Conservation (phyloP, 92 coral and sea anemone genomes). For the Epizoanthus scotinus region DNA sequence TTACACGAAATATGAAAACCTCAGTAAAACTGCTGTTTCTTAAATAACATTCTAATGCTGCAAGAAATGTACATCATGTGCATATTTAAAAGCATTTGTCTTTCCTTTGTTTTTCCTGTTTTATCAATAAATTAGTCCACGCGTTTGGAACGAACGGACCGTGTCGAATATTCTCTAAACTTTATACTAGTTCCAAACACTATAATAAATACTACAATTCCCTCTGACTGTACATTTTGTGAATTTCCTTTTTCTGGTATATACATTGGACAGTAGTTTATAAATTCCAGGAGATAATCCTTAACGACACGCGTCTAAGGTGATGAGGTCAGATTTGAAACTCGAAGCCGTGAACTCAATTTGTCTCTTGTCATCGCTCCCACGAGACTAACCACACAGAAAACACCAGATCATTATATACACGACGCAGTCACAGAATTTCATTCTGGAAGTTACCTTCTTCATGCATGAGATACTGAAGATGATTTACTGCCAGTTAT, state of each 20-base stretch:
- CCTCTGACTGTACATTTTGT: constrained; percentile 16
- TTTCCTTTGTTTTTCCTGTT: constrained; percentile 23
- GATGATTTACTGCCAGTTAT: neutral
- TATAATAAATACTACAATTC: constrained; percentile 21
- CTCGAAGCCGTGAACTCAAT: constrained; percentile 25
- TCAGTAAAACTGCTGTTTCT: constrained; percentile 29
- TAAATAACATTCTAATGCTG: constrained; percentile 33
- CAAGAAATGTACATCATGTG: constrained; percentile 35
- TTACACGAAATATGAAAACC: constrained; percentile 23
- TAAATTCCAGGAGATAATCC: constrained; percentile 27
- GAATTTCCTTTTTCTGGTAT: neutral
- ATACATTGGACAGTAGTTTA: neutral
- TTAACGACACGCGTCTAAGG: constrained; percentile 31
- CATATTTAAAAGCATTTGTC: constrained; percentile 22
- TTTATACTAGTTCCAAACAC: constrained; percentile 3
- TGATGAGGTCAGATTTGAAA: constrained; percentile 20
- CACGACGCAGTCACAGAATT: constrained; percentile 26
- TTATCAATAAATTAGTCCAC: constrained; percentile 25
- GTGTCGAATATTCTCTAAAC: constrained; percentile 13
- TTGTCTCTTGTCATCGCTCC: neutral
- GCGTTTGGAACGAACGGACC: constrained; percentile 42
- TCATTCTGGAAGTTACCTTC: neutral
- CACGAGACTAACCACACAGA: constrained; percentile 14
- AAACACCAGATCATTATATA: neutral
- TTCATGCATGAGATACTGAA: neutral